Conservation (phyloP, 2,797 vertebrate species). For the Amblyraja radiata region DNA sequence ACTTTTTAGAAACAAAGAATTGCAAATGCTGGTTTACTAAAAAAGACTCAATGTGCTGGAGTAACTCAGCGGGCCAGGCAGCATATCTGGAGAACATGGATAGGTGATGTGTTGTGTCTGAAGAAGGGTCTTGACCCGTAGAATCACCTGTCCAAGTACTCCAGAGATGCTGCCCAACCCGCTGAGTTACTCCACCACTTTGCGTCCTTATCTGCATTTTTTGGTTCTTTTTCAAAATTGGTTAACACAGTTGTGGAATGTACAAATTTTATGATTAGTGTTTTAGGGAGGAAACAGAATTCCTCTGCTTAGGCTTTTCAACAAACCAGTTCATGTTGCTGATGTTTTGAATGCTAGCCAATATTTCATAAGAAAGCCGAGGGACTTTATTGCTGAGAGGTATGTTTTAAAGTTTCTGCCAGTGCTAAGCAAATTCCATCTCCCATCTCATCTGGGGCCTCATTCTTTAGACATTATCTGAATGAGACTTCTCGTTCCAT, state of each 20-base stretch:
- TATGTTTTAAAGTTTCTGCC: not conserved
- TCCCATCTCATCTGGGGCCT: not conserved
- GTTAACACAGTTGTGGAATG: not conserved
- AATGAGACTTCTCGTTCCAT: not conserved
- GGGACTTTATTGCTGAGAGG: not conserved
- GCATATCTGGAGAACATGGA: no score
- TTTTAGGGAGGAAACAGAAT: not conserved
- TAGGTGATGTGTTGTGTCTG: no score
- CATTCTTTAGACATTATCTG: no score
- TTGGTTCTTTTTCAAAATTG: not conserved
- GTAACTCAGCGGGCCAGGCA: no score
- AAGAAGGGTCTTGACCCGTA: no score
- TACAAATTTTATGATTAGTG: not conserved
- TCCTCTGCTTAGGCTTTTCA: not conserved
- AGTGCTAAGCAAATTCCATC: not conserved
- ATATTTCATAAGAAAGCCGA: not conserved
- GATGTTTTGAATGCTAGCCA: not conserved
- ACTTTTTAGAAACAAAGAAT: no score
- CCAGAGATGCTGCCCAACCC: no score
- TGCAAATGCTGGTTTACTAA: no score
- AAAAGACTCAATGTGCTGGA: no score
- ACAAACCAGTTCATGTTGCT: not conserved
- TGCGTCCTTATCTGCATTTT: no score
- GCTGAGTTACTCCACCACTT: no score
- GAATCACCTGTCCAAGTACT: no score